Conservation (phyloP, 2,888 invertebrate species). For the Xanthia icteritia region DNA sequence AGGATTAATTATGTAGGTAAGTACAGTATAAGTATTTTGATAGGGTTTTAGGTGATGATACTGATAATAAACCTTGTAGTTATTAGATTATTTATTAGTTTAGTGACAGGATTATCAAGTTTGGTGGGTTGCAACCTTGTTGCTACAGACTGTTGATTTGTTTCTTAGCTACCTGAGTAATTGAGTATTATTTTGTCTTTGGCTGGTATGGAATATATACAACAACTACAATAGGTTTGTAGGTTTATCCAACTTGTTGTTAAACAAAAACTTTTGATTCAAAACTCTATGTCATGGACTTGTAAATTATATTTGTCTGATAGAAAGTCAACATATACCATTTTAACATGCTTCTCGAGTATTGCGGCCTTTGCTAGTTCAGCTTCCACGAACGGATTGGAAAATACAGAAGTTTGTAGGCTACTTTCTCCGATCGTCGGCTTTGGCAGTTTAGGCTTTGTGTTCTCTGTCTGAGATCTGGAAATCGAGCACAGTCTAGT, state of each 20-base stretch:
- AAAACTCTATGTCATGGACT: constrained; percentile 39
- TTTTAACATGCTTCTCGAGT: constrained; percentile 97
- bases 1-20: constrained; percentile 17
- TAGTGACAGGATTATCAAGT: not conserved
- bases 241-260: not conserved
- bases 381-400: constrained; percentile 96
- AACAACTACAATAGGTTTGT: not conserved
- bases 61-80: not conserved
- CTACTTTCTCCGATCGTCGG: constrained; percentile 91
- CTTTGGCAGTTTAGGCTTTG: constrained; percentile 90
- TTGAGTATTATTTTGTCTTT: not conserved
- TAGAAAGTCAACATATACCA: constrained; percentile 93
- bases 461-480: constrained; percentile 69
- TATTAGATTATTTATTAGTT: constrained; percentile 4
- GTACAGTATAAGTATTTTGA: not conserved
- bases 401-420: constrained; percentile 94
- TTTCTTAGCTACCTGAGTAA: constrained; percentile 17
- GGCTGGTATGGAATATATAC: constrained; percentile 1
- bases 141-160: constrained; percentile 18
- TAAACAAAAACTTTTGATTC: constrained; percentile 13
- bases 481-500: constrained; percentile 42
- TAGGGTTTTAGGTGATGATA: not conserved
- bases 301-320: constrained; percentile 58
- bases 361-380: constrained; percentile 96
- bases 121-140: not conserved